Percentiles rank a stretch among this genome's conserved stretches.
Evolutionary conservation across 2,113 vertebrate genomes (phyloP).

Genomic region (Pterocles gutturalis): DNA sequence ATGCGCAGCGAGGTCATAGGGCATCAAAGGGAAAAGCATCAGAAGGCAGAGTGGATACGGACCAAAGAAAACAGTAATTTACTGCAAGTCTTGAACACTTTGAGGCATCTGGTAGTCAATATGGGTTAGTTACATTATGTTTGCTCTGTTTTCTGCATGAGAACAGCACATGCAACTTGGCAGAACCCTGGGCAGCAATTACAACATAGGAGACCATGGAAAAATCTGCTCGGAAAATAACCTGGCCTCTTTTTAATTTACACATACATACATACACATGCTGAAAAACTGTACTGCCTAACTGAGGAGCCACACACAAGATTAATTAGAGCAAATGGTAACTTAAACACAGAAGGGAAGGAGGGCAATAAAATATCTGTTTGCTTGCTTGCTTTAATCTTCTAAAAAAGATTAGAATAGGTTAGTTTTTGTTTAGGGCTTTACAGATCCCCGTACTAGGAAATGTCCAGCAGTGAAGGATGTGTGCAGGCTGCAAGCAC

Average conservation of each 20-base stretch:
- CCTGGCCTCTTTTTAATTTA: background rate
- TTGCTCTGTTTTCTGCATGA: slow-evolving; percentile 30
- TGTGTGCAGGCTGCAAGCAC: background rate
- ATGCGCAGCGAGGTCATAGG: slow-evolving; percentile 6
- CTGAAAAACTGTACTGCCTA: background rate
- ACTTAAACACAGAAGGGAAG: background rate
- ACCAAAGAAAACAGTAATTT: background rate
- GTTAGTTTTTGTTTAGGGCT: background rate
- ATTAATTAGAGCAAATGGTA: background rate
- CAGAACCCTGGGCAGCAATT: background rate
- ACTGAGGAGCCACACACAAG: background rate
- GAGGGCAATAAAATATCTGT: background rate
- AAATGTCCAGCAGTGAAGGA: background rate
- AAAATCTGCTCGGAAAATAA: slow-evolving; percentile 1
- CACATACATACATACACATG: fast-evolving
- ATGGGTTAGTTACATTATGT: background rate
- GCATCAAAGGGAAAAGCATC: background rate
- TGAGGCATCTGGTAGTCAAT: slow-evolving; percentile 40
- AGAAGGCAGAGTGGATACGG: background rate
- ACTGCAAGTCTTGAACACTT: background rate
- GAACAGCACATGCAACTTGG: background rate
- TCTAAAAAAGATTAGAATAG: background rate
- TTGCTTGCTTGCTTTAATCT: background rate
- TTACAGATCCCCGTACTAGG: background rate
- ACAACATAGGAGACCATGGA: background rate